A percentile compares a stretch with the other conserved stretches of the same genome.
These are phyloP conservation scores for Tinea trinotella DNA, from an alignment of 2,888 invertebrate species.

Conservation along the genomic window DNA sequence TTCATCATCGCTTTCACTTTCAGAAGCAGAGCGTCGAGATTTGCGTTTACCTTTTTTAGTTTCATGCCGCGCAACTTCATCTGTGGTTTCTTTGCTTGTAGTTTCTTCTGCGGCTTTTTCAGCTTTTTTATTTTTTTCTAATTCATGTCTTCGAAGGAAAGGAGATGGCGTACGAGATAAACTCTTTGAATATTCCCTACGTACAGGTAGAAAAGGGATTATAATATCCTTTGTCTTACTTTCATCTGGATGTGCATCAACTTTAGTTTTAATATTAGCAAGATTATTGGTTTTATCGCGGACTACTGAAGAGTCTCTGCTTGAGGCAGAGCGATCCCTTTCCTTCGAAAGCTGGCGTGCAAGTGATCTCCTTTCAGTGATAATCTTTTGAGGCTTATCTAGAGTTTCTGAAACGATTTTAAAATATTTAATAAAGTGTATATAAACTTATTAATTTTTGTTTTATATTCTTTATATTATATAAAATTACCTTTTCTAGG, in stretches of 20 bases:
- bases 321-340: neutral
- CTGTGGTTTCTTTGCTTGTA: conserved; percentile 44
- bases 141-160: conserved; percentile 80
- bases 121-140: conserved; percentile 58
- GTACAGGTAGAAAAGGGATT: conserved; percentile 50
- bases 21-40: conserved; percentile 62
- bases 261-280: conserved; percentile 41
- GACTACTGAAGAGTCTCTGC: conserved; percentile 57
- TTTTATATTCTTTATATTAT: neutral
- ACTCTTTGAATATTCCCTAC: conserved; percentile 78
- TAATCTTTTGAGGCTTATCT: conserved; percentile 49
- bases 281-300: conserved; percentile 46
- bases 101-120: conserved; percentile 63
- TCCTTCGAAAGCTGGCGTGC: neutral
- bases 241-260: conserved; percentile 21
- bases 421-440: neutral
- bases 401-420: conserved; percentile 41
- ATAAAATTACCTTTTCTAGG: conserved; percentile 52
- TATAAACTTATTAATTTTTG: neutral
- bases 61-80: conserved; percentile 38
- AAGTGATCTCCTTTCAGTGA: no score
- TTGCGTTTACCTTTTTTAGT: conserved; percentile 66
- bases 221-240: conserved; percentile 33
- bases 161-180: conserved; percentile 90
- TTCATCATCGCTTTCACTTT: conserved; percentile 61